Evolutionary conservation across 2,797 vertebrate species (phyloP).

Genomic region (Pseudopleuronectes americanus): DNA sequence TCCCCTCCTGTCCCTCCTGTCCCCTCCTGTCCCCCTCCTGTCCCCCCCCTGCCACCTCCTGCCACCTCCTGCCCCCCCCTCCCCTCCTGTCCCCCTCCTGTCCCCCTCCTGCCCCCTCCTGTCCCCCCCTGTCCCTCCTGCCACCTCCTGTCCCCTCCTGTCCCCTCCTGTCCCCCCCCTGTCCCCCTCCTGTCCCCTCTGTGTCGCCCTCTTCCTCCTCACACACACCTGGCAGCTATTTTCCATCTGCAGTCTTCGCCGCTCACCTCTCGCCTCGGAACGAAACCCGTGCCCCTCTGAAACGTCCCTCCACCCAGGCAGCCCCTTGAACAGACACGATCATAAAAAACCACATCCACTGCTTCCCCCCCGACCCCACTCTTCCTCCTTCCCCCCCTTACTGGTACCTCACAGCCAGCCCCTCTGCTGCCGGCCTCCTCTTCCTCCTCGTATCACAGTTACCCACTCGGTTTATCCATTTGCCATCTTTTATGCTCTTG

Average conservation of each 20-base stretch:
- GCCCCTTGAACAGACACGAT: conserved; percentile 48
- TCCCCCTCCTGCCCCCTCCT: conserved; percentile 27
- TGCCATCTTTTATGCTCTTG: conserved; percentile 40
- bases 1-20: too few species aligned
- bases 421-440: conserved; percentile 31
- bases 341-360: conserved; percentile 71
- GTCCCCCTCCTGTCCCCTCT: neutral
- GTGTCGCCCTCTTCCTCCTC: conserved; percentile 61
- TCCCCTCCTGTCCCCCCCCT: too few species aligned
- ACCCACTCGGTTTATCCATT: conserved; percentile 4
- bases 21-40: too few species aligned
- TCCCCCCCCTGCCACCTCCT: conserved; percentile 18
- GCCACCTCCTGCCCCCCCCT: too few species aligned
- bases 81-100: too few species aligned
- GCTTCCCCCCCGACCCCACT: conserved; percentile 23
- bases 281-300: conserved; percentile 68
- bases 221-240: conserved; percentile 86
- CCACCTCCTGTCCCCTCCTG: too few species aligned
- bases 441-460: conserved; percentile 36
- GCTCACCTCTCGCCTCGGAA: conserved; percentile 68
- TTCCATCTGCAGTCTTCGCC: conserved; percentile 62
- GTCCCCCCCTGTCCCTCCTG: too few species aligned
- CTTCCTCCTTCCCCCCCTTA: conserved; percentile 32
- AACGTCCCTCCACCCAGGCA: conserved; percentile 56
- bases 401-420: conserved; percentile 43